These are phyloP conservation scores for Latheticus oryzae DNA, from an alignment of 2,888 invertebrate genomes.

Conservation along the genomic window DNA sequence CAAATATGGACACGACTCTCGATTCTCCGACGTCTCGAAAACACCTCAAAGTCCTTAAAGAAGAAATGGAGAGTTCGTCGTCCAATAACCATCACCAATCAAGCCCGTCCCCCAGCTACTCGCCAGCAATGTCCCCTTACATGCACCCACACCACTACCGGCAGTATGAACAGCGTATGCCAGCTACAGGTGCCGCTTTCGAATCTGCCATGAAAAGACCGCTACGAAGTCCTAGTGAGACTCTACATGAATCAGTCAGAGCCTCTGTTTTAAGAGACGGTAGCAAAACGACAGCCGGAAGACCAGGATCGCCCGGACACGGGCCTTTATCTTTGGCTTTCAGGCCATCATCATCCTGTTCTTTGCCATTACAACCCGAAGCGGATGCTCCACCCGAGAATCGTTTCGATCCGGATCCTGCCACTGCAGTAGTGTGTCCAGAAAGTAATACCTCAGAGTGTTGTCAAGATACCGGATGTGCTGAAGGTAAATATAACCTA, in stretches of 20 bases:
- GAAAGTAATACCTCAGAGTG: constrained; percentile 60
- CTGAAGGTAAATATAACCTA: constrained; percentile 70
- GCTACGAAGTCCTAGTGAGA: constrained; percentile 70
- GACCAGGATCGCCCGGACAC: constrained; percentile 65
- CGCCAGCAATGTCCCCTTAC: constrained; percentile 67
- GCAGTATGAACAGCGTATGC: constrained; percentile 63
- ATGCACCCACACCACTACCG: constrained; percentile 64
- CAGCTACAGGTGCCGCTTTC: constrained; percentile 61
- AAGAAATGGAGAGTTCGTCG: constrained; percentile 53
- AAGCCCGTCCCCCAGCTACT: constrained; percentile 65
- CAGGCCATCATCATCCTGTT: constrained; percentile 66
- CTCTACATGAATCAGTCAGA: constrained; percentile 72
- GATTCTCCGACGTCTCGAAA: constrained; percentile 61
- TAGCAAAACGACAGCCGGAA: constrained; percentile 68
- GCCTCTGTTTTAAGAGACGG: constrained; percentile 78
- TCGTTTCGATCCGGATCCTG: constrained; percentile 66
- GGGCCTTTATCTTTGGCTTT: constrained; percentile 58
- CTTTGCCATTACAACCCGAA: constrained; percentile 67
- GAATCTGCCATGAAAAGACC: constrained; percentile 67
- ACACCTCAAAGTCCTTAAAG: constrained; percentile 57
- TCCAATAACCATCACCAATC: constrained; percentile 61
- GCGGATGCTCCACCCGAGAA: constrained; percentile 69
- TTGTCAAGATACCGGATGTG: constrained; percentile 65
- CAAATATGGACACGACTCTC: constrained; percentile 64
- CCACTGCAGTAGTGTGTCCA: constrained; percentile 67